These are phyloP conservation scores for Linurgus olivaceus DNA, from an alignment of 2,797 vertebrate genomes.

Conservation along the genomic window DNA sequence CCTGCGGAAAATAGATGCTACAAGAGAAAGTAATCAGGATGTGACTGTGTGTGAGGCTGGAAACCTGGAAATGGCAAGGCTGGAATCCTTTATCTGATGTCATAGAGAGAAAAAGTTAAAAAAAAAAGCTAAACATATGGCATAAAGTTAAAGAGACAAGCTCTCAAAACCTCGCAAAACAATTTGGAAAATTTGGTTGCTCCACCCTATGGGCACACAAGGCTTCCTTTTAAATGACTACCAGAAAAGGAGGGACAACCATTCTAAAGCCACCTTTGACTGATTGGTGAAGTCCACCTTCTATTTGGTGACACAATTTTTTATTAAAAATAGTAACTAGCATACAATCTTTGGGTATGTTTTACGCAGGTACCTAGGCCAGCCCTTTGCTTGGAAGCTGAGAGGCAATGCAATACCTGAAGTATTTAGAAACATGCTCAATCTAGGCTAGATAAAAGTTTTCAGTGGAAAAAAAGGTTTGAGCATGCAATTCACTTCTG, in stretches of 20 bases:
- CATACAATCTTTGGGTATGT: background rate
- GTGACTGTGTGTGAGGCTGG: background rate
- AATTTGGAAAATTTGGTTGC: background rate
- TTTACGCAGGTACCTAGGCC: background rate
- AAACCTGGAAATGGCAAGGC: background rate
- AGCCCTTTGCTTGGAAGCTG: background rate
- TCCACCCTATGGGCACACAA: background rate
- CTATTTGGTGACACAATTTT: background rate
- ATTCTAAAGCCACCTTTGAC: background rate
- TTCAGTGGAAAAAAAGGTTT: background rate
- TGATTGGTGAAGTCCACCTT: background rate
- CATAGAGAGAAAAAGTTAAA: background rate
- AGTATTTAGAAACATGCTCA: background rate
- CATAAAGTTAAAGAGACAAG: background rate
- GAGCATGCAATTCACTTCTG: background rate
- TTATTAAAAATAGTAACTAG: background rate
- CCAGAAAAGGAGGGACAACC: rapidly evolving
- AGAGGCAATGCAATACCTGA: background rate
- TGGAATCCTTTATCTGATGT: background rate
- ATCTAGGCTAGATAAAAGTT: background rate
- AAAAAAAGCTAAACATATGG: background rate
- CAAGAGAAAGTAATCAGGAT: background rate
- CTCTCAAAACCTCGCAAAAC: background rate
- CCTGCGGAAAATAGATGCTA: background rate
- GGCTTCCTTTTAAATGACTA: background rate